Evolutionary conservation across 1,140 invertebrate genomes (phyloP).

Genomic region (Melipona quadrifasciata): DNA sequence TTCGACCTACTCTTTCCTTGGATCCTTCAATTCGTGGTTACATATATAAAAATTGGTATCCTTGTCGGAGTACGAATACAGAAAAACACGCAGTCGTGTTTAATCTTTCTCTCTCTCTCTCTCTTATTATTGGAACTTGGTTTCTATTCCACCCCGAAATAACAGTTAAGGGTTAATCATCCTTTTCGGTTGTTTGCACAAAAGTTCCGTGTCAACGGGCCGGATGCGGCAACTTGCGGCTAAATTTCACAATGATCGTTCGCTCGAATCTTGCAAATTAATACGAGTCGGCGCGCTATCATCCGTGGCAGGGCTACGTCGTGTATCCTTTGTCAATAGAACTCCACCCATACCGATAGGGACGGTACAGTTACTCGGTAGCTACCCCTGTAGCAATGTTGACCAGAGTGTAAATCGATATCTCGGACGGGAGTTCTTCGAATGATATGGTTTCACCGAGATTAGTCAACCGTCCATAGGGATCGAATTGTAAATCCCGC

Average conservation of each 20-base stretch:
- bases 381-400: conserved; percentile 46
- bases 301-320: conserved; percentile 34
- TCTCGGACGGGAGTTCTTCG: conserved; percentile 58
- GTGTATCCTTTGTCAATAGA: conserved; percentile 71
- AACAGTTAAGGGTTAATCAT: background rate
- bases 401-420: conserved; percentile 74
- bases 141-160: background rate
- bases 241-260: conserved; percentile 35
- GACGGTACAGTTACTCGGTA: conserved; percentile 1
- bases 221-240: background rate
- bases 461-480: conserved; percentile 60
- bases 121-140: too few relatives aligned
- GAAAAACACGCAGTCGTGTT: too few relatives aligned
- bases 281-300: conserved; percentile 53
- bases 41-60: too few relatives aligned
- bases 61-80: too few relatives aligned
- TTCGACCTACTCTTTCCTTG: too few relatives aligned
- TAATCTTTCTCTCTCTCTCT: too few relatives aligned
- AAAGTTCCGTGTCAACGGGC: background rate
- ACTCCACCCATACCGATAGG: conserved; percentile 11
- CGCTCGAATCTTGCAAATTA: conserved; percentile 63
- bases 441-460: conserved; percentile 68
- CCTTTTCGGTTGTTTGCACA: background rate
- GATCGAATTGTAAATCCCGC: conserved; percentile 59
- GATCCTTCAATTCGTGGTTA: too few relatives aligned